Evolutionary conservation across 2,113 vertebrate species (phyloP), one percentile per base, ranked within the genome.

Genomic region (Recurvirostra avosetta): DNA sequence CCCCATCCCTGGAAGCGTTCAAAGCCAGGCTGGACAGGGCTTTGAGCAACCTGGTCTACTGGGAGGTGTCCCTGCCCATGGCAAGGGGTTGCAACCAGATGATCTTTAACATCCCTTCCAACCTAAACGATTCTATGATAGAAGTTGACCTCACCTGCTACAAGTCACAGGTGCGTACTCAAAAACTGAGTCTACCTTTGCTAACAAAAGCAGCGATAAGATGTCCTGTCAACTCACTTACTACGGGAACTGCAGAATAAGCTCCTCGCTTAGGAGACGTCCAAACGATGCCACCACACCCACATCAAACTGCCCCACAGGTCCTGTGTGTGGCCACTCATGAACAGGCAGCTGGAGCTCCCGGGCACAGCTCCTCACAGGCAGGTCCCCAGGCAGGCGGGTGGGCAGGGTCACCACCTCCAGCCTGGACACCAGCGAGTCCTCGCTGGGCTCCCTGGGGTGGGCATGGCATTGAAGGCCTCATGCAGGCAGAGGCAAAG

Each of bases 241-340:
- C 99, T 99, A 98, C 55, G 99, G 99, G 90, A 99, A 99, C 86
- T 98, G 98, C 87, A 98, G 97, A 98, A 99, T 99, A n/a, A 99
- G 97, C n/a, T 97, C 96, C 93, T 99, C 98, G 4, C 92, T 98
- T 67, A 99, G 98, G 38, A 99, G 98, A 74, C 98, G 98, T 34
- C 99, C 99, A 38, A 99, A 99, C 0, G 99, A 99, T 66, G 99
- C 99, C 88, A 99, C 99, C 40, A 99, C 99, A 2, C 99, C 99
- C 11, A 99, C 98, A 29, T 99, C 99, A 68, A 99, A 99, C 18
- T 95, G 98, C 23, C 98, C 97, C 4, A 41, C 83, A 1, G 97
- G 84, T 3, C 97, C 97, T 5, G 98, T 94, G 6, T 97, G 92
- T 0, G 99, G 99, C 99, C 99, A 99, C 58, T 98, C 97, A 8